Conservation (phyloP, 2,113 vertebrate genomes). For the Actenoides lindsayi region DNA sequence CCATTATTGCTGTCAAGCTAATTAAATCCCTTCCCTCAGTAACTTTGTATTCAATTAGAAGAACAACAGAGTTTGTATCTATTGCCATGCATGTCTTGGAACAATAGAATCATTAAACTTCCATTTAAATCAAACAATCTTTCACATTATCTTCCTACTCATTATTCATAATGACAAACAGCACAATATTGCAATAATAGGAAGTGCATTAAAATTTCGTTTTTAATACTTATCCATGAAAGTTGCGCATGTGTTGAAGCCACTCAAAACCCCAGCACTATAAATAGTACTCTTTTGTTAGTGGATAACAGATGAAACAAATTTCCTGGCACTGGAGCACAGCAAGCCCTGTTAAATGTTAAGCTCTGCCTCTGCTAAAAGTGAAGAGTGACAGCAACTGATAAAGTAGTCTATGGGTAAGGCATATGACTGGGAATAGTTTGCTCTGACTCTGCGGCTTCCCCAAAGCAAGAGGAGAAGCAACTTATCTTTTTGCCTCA, state of each 20-base stretch:
- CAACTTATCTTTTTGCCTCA: background rate
- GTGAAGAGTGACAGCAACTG: background rate
- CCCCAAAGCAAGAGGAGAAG: background rate
- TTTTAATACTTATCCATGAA: background rate
- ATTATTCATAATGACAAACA: background rate
- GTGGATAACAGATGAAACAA: conserved; percentile 47
- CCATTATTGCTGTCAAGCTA: background rate
- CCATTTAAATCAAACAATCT: background rate
- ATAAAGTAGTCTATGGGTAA: background rate
- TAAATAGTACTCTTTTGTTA: conserved; percentile 77
- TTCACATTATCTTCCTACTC: background rate
- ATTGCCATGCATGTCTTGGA: background rate
- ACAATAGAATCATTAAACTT: background rate
- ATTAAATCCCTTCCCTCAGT: background rate
- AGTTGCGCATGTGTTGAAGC: conserved; percentile 36
- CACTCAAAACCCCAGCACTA: conserved; percentile 50
- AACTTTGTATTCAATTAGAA: background rate
- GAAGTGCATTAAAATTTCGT: background rate
- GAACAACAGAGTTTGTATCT: background rate
- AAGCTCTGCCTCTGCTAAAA: conserved; percentile 55
- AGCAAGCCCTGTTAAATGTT: conserved; percentile 15
- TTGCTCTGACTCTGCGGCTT: background rate
- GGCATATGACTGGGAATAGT: background rate
- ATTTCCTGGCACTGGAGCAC: conserved; percentile 1
- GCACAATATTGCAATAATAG: background rate